Percentiles rank a stretch among this genome's conserved stretches.
phyloP scores from a whole-genome alignment of 2,113 vertebrate species.

The Anolis carolinensis region DNA sequence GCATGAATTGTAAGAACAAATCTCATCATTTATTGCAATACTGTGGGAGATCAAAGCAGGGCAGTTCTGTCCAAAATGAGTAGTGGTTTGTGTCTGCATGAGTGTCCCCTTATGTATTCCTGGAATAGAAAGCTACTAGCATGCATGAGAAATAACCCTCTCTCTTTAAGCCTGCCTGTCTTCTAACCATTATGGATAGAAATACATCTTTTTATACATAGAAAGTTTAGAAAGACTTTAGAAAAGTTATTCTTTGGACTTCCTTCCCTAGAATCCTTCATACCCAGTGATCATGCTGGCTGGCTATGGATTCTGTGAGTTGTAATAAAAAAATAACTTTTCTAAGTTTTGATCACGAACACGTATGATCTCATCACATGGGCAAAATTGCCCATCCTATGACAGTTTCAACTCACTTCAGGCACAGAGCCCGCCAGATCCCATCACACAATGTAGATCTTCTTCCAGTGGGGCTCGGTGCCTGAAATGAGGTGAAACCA shows the following conservation, averaged over 20 bases:
- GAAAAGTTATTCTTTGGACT: no score
- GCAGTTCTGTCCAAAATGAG: background rate
- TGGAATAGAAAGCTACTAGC: background rate
- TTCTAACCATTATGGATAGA: background rate
- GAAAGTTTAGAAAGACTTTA: background rate
- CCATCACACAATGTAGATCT: no score
- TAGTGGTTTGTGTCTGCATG: background rate
- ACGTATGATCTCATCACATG: background rate
- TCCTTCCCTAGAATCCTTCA: no score
- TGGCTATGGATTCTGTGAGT: no score
- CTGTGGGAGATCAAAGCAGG: background rate
- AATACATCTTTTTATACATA: slow-evolving; percentile 5
- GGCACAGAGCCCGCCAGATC: no score
- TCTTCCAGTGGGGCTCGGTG: no score
- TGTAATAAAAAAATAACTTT: no score
- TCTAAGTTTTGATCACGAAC: background rate
- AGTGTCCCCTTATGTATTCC: background rate
- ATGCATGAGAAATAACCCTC: background rate
- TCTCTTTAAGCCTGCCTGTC: background rate
- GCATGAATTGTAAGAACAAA: background rate
- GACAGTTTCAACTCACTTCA: no score
- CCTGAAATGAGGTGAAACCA: no score
- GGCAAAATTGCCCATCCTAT: no score
- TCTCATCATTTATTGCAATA: background rate
- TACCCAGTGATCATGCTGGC: no score